Evolutionary conservation across 2,888 invertebrate genomes (phyloP).

Genomic region (Tinea semifulvella): DNA sequence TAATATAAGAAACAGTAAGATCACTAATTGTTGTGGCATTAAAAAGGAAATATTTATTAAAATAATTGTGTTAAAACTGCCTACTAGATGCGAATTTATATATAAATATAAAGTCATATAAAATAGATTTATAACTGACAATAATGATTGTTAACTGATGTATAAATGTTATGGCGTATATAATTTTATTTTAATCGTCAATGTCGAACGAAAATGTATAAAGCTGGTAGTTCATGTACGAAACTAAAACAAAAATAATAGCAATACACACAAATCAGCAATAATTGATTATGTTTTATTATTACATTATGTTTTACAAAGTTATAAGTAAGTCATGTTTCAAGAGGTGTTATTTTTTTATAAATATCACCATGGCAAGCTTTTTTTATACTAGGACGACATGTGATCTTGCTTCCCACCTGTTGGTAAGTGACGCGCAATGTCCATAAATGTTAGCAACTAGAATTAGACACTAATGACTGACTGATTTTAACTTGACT

Average conservation of each 20-base stretch:
- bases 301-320: neutral
- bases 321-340: neutral
- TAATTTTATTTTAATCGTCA: constrained; percentile 6
- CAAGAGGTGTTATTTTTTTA: no score
- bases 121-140: constrained; percentile 67
- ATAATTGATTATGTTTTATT: neutral
- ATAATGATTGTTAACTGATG: constrained; percentile 68
- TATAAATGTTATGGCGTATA: constrained; percentile 62
- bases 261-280: neutral
- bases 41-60: constrained; percentile 40
- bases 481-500: no score
- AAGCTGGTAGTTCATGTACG: constrained; percentile 6
- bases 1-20: constrained; percentile 3
- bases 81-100: constrained; percentile 66
- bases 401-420: no score
- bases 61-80: constrained; percentile 62
- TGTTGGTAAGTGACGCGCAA: no score
- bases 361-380: no score
- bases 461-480: no score
- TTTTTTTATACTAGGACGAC: no score
- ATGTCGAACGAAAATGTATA: constrained; percentile 2
- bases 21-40: constrained; percentile 6
- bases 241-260: neutral
- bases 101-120: constrained; percentile 59
- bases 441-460: no score